Evolutionary conservation across 2,888 invertebrate genomes (phyloP).

Genomic region (Heliconius aoede): DNA sequence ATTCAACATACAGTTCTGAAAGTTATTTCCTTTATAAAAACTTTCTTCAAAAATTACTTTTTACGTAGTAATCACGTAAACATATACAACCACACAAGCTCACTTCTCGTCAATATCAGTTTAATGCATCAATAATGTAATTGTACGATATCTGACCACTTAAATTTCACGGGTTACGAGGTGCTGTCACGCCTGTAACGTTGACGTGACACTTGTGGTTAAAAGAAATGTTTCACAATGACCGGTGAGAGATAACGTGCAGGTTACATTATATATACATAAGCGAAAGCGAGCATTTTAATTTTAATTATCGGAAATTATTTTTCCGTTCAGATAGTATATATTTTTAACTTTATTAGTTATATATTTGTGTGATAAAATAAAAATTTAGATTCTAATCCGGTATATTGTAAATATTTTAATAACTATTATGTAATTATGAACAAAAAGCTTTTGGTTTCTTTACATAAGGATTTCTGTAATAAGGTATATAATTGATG

Average conservation of each 20-base stretch:
- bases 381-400: too few species aligned
- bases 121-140: conserved; percentile 30
- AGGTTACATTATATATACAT: background rate
- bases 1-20: too few species aligned
- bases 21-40: too few species aligned
- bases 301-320: background rate
- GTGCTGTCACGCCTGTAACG: conserved; percentile 38
- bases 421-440: too few species aligned
- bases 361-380: too few species aligned
- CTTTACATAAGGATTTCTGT: too few species aligned
- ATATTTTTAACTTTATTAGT: too few species aligned
- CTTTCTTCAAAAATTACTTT: background rate
- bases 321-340: too few species aligned
- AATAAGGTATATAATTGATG: too few species aligned
- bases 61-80: background rate
- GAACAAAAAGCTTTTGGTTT: too few species aligned
- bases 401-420: too few species aligned
- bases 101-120: conserved; percentile 23
- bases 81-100: conserved; percentile 1
- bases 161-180: conserved; percentile 42
- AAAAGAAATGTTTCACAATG: conserved; percentile 39
- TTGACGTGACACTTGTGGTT: conserved; percentile 35
- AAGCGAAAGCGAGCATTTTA: conserved; percentile 14
- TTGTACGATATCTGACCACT: conserved; percentile 41
- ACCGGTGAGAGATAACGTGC: background rate